These are phyloP conservation scores for Eustalomyia histrio DNA, from an alignment of 2,888 invertebrate species.

Conservation along the genomic window DNA sequence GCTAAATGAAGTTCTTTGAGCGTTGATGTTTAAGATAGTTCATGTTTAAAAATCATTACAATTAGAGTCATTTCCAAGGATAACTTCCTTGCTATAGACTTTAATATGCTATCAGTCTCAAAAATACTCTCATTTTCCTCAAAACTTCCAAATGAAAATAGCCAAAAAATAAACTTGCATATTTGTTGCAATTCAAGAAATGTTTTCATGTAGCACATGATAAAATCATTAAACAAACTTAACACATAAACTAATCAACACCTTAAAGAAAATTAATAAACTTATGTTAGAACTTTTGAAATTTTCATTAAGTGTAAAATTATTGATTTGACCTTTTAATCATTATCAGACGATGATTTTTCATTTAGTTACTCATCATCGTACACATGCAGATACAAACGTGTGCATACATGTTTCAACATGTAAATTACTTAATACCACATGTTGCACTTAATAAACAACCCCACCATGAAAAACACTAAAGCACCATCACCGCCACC, in stretches of 20 bases:
- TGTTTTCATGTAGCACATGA: too few species aligned
- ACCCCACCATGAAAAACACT: constrained; percentile 9
- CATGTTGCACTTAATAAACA: constrained; percentile 65
- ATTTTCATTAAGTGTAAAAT: constrained; percentile 62
- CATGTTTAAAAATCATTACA: too few species aligned
- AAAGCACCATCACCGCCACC: constrained; percentile 18
- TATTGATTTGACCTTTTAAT: constrained; percentile 64
- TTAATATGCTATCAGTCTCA: too few species aligned
- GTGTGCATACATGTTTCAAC: constrained; percentile 33
- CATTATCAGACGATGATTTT: constrained; percentile 43
- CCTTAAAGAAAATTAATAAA: constrained; percentile 58
- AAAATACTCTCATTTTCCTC: too few species aligned
- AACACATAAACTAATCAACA: constrained; percentile 58
- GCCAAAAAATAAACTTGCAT: too few species aligned
- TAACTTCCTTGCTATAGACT: too few species aligned
- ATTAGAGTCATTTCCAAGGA: too few species aligned
- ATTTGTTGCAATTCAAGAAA: too few species aligned
- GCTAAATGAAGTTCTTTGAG: too few species aligned
- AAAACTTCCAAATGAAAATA: too few species aligned
- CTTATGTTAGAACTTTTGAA: constrained; percentile 43
- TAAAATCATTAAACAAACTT: neutral
- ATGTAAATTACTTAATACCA: constrained; percentile 65
- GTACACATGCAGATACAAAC: constrained; percentile 3
- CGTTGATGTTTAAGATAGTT: too few species aligned
- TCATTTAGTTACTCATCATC: constrained; percentile 28